Evolutionary conservation across 2,113 vertebrate genomes (phyloP).

Genomic region (Nesogale talazaci): DNA sequence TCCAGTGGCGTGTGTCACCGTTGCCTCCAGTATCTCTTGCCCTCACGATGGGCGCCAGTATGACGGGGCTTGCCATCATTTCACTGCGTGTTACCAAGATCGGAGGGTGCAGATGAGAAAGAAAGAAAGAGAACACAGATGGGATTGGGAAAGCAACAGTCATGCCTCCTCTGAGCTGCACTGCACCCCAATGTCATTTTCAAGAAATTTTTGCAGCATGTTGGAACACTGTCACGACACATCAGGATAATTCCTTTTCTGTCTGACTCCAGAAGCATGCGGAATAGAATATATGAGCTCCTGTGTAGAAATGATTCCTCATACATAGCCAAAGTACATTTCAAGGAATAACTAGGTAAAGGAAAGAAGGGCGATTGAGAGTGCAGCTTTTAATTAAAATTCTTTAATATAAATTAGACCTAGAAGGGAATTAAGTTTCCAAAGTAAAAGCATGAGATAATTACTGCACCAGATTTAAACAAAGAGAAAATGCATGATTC

Average conservation of each 20-base stretch:
- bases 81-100: no score
- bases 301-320: neutral
- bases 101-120: no score
- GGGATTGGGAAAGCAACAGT: no score
- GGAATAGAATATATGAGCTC: neutral
- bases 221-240: neutral
- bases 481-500: no score
- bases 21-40: no score
- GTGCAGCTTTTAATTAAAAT: conserved; percentile 46
- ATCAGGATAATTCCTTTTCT: neutral
- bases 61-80: no score
- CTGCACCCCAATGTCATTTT: conserved; percentile 5
- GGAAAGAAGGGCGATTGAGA: neutral
- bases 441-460: conserved; percentile 45
- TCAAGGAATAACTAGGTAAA: conserved; percentile 30
- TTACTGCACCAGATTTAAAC: neutral
- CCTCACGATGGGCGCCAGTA: no score
- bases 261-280: neutral
- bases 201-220: conserved; percentile 21
- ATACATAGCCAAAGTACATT: neutral
- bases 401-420: neutral
- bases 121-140: no score
- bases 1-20: no score
- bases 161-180: no score
- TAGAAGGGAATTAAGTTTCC: conserved; percentile 12